Evolutionary conservation across 2,888 invertebrate species (phyloP).

Genomic region (Protophormia terraenovae): DNA sequence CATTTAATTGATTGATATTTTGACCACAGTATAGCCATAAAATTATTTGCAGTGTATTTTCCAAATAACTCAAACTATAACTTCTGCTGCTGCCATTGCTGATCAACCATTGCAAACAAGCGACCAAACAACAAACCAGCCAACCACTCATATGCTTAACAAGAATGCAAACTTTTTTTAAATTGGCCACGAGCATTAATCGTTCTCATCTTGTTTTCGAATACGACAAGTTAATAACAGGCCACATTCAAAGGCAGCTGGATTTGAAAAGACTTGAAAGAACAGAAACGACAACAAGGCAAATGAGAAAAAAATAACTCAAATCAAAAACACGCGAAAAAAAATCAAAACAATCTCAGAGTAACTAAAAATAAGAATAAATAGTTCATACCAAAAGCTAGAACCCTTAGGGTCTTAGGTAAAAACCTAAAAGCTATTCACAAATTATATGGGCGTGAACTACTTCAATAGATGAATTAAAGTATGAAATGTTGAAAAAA

Average conservation of each 20-base stretch:
- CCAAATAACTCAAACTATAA: slow-evolving; percentile 18
- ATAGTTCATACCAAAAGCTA: slow-evolving; percentile 58
- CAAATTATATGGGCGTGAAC: slow-evolving; percentile 48
- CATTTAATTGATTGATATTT: too few species aligned
- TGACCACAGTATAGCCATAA: too few species aligned
- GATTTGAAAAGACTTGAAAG: slow-evolving; percentile 34
- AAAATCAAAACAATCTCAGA: slow-evolving; percentile 43
- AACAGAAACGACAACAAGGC: slow-evolving; percentile 10
- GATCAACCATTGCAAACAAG: slow-evolving; percentile 5
- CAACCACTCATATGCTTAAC: slow-evolving; percentile 62
- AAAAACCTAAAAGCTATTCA: slow-evolving; percentile 10
- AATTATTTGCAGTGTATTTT: slow-evolving; percentile 14
- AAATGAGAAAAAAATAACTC: slow-evolving; percentile 8
- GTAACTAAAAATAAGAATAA: slow-evolving; percentile 52
- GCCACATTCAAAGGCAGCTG: slow-evolving; percentile 70
- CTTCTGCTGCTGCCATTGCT: slow-evolving; percentile 43
- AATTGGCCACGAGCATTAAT: slow-evolving; percentile 79
- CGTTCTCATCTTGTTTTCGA: slow-evolving; percentile 78
- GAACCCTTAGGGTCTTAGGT: slow-evolving; percentile 6
- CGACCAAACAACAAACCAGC: background rate
- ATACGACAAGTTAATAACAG: slow-evolving; percentile 79
- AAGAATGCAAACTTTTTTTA: slow-evolving; percentile 69
- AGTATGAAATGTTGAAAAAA: slow-evolving; percentile 3
- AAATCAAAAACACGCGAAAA: slow-evolving; percentile 50
- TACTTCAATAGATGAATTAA: slow-evolving; percentile 21